A percentile compares a stretch with the other conserved stretches of the same genome.
phyloP scores from a whole-genome alignment of 2,888 invertebrate genomes.

The Drosophila hamatofila region DNA sequence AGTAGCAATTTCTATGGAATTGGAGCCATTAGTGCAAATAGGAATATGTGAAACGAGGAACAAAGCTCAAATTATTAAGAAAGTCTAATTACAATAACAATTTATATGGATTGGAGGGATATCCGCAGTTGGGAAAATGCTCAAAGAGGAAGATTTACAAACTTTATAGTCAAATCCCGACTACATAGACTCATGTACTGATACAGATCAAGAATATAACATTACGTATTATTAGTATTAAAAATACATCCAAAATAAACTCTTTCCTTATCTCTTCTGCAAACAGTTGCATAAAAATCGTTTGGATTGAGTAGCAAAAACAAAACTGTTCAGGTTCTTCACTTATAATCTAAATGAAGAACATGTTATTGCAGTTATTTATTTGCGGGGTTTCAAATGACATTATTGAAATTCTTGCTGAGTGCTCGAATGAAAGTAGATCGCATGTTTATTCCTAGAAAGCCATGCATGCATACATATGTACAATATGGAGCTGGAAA shows the following conservation, averaged over 20 bases:
- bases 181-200: not conserved
- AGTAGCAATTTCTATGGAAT: not conserved
- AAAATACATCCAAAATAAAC: not conserved
- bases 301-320: not conserved
- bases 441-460: constrained; percentile 1
- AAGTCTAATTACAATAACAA: not conserved
- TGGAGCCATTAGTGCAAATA: too few relatives aligned
- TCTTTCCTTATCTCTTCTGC: not conserved
- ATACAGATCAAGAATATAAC: not conserved
- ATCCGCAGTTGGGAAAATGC: not conserved
- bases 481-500: not conserved
- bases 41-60: not conserved
- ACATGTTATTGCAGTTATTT: not conserved
- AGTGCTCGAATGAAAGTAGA: not conserved
- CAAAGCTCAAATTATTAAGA: not conserved
- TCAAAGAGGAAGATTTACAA: not conserved
- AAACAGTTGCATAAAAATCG: not conserved
- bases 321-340: not conserved
- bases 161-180: too few relatives aligned
- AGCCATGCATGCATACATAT: not conserved
- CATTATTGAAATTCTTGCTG: constrained; percentile 11
- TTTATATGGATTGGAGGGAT: too few relatives aligned
- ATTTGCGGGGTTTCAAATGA: not conserved
- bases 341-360: not conserved
- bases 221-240: not conserved